Percentiles rank a stretch among this genome's conserved stretches.
phyloP scores from a whole-genome alignment of 2,888 invertebrate genomes.

The Gasteruption jaculator region DNA sequence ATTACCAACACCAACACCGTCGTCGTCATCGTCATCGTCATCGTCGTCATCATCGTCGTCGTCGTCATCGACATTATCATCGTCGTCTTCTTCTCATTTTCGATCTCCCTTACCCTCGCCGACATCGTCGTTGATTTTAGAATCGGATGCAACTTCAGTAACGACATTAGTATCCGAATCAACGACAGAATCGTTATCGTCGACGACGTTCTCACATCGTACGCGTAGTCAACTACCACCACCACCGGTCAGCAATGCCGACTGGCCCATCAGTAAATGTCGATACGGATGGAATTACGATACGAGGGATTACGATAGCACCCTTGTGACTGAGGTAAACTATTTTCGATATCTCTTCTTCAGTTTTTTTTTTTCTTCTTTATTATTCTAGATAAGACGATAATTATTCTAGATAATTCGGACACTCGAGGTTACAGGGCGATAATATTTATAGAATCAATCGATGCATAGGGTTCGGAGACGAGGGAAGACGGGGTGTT shows the following conservation, averaged over 20 bases:
- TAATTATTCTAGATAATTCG: no score
- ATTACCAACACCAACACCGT: background rate
- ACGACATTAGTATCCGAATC: background rate
- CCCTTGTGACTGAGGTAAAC: constrained; percentile 64
- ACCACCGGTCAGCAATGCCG: constrained; percentile 44
- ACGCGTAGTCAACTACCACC: constrained; percentile 29
- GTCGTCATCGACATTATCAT: background rate
- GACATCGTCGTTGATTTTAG: constrained; percentile 12
- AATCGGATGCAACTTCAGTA: constrained; percentile 17
- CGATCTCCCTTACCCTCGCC: no score
- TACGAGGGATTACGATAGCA: constrained; percentile 59
- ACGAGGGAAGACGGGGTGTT: no score
- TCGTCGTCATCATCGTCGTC: background rate
- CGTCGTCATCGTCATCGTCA: background rate
- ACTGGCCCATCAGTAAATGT: constrained; percentile 53
- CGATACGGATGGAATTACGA: constrained; percentile 62
- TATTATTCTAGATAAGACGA: background rate
- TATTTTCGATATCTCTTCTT: constrained; percentile 24
- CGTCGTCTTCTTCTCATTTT: no score
- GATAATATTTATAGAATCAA: no score
- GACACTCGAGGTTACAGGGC: no score
- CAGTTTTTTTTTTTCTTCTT: background rate
- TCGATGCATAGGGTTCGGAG: no score
- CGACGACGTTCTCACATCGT: constrained; percentile 21
- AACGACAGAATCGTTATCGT: constrained; percentile 20